phyloP scores from a whole-genome alignment of 2,113 vertebrate genomes.

The Nesogale talazaci region DNA sequence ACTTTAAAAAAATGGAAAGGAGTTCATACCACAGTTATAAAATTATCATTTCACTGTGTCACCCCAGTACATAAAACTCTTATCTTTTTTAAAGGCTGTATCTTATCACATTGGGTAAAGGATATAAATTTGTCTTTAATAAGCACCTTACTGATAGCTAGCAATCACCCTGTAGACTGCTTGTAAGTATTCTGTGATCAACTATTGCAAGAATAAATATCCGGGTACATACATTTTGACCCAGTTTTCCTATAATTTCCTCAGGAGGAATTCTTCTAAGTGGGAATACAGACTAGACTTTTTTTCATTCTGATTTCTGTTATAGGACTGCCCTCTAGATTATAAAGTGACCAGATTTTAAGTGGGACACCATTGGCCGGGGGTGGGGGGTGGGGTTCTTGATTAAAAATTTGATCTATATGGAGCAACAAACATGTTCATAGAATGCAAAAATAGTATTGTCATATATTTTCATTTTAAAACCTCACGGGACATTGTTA shows the following conservation, averaged over 20 bases:
- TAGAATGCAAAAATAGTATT: too few species aligned
- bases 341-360: too few species aligned
- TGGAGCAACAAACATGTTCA: too few species aligned
- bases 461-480: too few species aligned
- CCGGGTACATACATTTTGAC: neutral
- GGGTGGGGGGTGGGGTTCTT: too few species aligned
- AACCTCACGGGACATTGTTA: too few species aligned
- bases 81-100: neutral
- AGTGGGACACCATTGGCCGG: too few species aligned
- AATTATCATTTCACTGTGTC: neutral
- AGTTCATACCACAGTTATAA: neutral
- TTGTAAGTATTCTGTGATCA: neutral
- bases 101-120: neutral
- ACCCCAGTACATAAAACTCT: fast-evolving
- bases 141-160: neutral
- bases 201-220: too few species aligned
- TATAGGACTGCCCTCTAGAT: neutral
- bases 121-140: neutral
- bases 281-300: neutral
- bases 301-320: neutral
- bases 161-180: neutral
- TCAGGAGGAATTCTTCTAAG: neutral
- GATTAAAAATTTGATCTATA: too few species aligned
- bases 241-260: neutral
- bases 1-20: neutral